Conservation (phyloP, 2,888 invertebrate genomes). For the Drosophila crucigera region DNA sequence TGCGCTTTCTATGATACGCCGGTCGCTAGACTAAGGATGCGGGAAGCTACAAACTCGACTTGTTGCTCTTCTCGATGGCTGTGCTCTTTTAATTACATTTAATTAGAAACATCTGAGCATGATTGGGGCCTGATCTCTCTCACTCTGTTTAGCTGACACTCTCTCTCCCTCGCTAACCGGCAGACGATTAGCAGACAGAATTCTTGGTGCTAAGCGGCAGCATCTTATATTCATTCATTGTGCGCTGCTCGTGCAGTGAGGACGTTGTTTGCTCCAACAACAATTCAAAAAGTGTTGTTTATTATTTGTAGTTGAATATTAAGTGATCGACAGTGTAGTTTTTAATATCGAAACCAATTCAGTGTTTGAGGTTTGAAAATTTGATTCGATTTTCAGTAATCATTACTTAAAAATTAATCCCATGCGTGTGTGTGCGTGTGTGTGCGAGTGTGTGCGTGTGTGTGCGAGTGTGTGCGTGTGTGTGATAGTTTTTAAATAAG, state of each 20-base stretch:
- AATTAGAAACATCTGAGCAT: slow-evolving; percentile 62
- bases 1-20: slow-evolving; percentile 33
- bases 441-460: slow-evolving; percentile 7
- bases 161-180: slow-evolving; percentile 5
- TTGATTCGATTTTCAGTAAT: slow-evolving; percentile 5
- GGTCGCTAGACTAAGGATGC: slow-evolving; percentile 32
- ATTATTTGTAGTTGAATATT: neutral
- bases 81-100: slow-evolving; percentile 62
- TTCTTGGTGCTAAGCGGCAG: slow-evolving; percentile 44
- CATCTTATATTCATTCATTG: slow-evolving; percentile 63
- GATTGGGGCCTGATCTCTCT: slow-evolving; percentile 4
- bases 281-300: slow-evolving; percentile 21
- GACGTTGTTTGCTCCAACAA: slow-evolving; percentile 53
- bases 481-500: slow-evolving; percentile 7
- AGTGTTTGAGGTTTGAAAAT: slow-evolving; percentile 8
- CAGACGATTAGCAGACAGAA: slow-evolving; percentile 38
- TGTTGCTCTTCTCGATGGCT: slow-evolving; percentile 26
- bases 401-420: neutral
- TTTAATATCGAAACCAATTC: slow-evolving; percentile 2
- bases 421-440: slow-evolving; percentile 18
- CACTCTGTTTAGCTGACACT: neutral
- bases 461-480: slow-evolving; percentile 24
- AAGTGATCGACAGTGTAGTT: neutral
- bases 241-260: slow-evolving; percentile 63
- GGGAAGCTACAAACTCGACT: slow-evolving; percentile 36